Conservation (phyloP, 2,113 vertebrate species). For the Chunga burmeisteri region DNA sequence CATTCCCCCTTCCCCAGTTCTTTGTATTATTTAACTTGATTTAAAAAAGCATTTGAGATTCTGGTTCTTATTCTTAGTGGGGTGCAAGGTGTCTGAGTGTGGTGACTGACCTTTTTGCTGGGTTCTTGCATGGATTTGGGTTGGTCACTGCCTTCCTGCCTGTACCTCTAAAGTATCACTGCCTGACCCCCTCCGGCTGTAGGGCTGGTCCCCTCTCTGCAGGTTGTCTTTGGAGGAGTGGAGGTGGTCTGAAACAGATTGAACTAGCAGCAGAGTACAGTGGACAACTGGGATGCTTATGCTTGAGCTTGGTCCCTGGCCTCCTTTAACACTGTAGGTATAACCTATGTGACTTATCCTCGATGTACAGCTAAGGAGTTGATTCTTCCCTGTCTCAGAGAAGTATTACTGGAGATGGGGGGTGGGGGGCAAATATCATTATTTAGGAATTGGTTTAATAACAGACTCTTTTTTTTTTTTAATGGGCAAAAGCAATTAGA, state of each 20-base stretch:
- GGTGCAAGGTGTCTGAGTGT: background rate
- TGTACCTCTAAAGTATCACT: background rate
- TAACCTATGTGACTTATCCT: background rate
- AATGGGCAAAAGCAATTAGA: background rate
- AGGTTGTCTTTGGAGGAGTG: background rate
- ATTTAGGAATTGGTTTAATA: background rate
- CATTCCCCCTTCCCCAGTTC: background rate
- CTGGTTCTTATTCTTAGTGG: background rate
- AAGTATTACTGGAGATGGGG: background rate
- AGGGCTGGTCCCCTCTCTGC: background rate
- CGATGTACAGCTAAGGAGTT: background rate
- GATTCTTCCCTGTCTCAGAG: background rate
- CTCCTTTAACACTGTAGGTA: background rate
- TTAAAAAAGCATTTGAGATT: background rate
- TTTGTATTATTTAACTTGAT: background rate
- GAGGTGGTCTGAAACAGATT: background rate
- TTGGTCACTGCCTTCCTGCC: background rate
- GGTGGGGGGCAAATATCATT: rapidly evolving
- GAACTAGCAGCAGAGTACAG: background rate
- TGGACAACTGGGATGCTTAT: background rate
- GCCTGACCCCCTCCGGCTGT: background rate
- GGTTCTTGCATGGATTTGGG: background rate
- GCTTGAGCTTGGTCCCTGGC: background rate
- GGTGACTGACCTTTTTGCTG: background rate
- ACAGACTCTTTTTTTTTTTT: background rate